Conservation (phyloP, 2,888 invertebrate species). For the Nipponacmea schrenckii region DNA sequence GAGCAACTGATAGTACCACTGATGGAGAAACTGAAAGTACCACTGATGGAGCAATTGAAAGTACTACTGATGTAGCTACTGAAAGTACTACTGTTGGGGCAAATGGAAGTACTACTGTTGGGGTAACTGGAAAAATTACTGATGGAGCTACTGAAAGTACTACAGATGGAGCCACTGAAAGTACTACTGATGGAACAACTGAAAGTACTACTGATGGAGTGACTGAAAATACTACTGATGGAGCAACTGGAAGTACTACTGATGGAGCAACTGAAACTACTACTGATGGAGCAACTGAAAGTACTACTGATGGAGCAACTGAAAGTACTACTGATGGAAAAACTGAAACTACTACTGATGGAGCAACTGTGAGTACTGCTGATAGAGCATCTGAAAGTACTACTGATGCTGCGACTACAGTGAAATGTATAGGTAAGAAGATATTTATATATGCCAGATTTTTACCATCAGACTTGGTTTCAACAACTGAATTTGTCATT, state of each 20-base stretch:
- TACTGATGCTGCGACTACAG: constrained; percentile 1
- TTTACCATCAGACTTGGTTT: no score
- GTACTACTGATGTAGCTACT: neutral
- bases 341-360: constrained; percentile 5
- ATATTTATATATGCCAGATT: no score
- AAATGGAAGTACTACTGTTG: constrained; percentile 7
- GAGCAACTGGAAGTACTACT: constrained; percentile 1
- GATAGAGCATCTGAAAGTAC: neutral
- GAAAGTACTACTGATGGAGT: constrained; percentile 8
- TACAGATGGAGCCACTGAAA: neutral
- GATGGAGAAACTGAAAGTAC: neutral
- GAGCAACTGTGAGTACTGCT: neutral
- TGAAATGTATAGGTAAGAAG: neutral
- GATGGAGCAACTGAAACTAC: neutral
- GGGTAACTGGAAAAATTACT: neutral
- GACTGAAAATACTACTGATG: neutral
- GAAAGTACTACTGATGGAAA: neutral
- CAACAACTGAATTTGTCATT: no score
- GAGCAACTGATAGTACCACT: constrained; percentile 11
- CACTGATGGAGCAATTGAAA: constrained; percentile 4
- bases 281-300: constrained; percentile 9
- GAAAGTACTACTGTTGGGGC: constrained; percentile 8
- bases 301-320: neutral
- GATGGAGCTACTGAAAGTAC: neutral
- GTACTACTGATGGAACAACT: neutral